Percentiles rank a stretch among this genome's conserved stretches.
These are phyloP conservation scores for Tetraneura akinire DNA, from an alignment of 1,140 invertebrate species.

Conservation along the genomic window DNA sequence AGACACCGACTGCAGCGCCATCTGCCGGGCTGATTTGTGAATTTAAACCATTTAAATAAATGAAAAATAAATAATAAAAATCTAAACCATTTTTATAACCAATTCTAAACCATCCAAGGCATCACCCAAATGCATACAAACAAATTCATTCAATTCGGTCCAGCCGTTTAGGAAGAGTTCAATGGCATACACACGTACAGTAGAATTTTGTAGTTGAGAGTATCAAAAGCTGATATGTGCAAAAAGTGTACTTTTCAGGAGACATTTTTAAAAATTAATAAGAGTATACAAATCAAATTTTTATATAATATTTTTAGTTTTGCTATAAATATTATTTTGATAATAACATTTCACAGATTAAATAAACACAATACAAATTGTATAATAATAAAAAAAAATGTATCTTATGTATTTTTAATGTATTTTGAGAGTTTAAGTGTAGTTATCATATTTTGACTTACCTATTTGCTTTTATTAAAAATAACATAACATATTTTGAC, in stretches of 20 bases:
- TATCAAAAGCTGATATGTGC: background rate
- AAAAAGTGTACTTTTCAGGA: background rate
- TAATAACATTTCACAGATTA: background rate
- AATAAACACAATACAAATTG: background rate
- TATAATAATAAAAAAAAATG: background rate
- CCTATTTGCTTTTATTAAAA: conserved; percentile 3
- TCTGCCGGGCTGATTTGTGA: too few species aligned
- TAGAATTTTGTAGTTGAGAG: conserved; percentile 5
- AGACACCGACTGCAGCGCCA: too few species aligned
- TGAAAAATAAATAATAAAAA: too few species aligned
- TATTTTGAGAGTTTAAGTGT: background rate
- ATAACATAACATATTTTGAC: conserved; percentile 9
- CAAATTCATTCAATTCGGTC: too few species aligned
- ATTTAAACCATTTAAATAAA: too few species aligned
- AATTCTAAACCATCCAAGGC: too few species aligned
- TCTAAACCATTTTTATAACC: too few species aligned
- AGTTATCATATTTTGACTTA: background rate
- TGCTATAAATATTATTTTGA: background rate
- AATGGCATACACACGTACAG: too few species aligned
- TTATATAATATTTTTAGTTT: background rate
- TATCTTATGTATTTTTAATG: background rate
- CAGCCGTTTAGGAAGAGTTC: too few species aligned
- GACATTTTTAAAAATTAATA: background rate
- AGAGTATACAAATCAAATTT: background rate
- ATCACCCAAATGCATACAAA: too few species aligned